phyloP scores from a whole-genome alignment of 2,888 invertebrate genomes.

The Cybosia mesomella region DNA sequence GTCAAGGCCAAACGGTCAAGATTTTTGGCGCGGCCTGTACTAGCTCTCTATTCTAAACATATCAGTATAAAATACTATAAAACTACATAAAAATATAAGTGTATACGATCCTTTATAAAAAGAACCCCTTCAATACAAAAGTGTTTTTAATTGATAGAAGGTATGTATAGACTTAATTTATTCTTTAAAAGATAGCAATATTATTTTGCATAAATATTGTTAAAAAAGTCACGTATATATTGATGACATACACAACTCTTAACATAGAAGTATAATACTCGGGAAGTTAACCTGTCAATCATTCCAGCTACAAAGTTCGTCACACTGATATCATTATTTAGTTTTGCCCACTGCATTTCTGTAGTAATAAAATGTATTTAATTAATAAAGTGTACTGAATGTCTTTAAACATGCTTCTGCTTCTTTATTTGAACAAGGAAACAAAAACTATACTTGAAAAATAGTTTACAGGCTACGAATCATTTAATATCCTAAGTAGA shows the following conservation, averaged over 20 bases:
- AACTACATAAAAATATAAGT: neutral
- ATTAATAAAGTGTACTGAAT: too few species aligned
- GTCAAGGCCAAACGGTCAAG: too few species aligned
- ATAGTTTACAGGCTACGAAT: neutral
- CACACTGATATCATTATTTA: neutral
- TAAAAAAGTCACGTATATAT: neutral
- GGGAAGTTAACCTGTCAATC: neutral
- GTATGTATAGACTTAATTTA: too few species aligned
- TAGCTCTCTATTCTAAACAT: neutral
- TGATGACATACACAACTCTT: neutral
- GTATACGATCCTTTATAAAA: neutral
- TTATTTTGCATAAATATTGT: neutral
- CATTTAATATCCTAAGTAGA: neutral
- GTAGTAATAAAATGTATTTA: too few species aligned
- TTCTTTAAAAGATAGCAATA: neutral
- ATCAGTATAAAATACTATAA: too few species aligned
- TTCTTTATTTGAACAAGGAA: neutral
- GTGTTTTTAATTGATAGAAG: neutral
- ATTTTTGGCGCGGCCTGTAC: too few species aligned
- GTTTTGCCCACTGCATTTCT: too few species aligned
- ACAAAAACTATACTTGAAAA: neutral
- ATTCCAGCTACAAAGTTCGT: neutral
- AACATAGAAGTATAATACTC: too few species aligned
- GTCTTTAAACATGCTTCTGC: neutral
- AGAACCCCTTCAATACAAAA: neutral